Percentiles rank a stretch among this genome's conserved stretches.
Evolutionary conservation across 2,797 vertebrate species (phyloP).

Genomic region (Todus mexicanus): DNA sequence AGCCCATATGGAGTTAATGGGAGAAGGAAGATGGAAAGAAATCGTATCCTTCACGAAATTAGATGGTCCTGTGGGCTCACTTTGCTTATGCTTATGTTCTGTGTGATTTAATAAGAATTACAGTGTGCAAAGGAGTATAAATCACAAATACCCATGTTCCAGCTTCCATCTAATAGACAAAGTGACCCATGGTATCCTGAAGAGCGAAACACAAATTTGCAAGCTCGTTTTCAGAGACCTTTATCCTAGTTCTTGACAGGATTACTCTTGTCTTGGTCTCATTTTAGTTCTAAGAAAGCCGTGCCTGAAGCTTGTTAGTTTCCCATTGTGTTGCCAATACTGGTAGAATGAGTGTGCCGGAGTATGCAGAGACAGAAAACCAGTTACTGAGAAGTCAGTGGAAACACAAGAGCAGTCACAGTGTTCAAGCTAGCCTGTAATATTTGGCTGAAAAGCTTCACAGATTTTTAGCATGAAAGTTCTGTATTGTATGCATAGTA

Average conservation of each 20-base stretch:
- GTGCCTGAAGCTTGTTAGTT: not conserved
- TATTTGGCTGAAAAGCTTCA: constrained; percentile 14
- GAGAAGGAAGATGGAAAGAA: not conserved
- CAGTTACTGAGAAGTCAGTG: not conserved
- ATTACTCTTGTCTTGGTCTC: not conserved
- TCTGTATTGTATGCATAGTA: constrained; percentile 27
- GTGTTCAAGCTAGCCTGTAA: not conserved
- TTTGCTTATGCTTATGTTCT: not conserved
- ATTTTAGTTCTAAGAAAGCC: not conserved
- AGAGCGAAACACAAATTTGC: not conserved
- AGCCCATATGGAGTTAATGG: fast-evolving
- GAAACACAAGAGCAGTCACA: not conserved
- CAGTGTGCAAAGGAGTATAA: not conserved
- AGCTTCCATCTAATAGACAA: not conserved
- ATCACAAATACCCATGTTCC: not conserved
- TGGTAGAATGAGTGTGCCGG: not conserved
- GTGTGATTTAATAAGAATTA: not conserved
- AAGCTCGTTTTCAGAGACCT: not conserved
- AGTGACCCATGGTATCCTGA: not conserved
- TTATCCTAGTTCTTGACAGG: not conserved
- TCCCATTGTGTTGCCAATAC: not conserved
- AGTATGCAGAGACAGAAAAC: not conserved
- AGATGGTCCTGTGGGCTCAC: not conserved
- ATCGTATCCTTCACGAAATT: not conserved
- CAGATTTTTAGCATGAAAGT: constrained; percentile 29